Conservation (phyloP, 2,113 vertebrate species). For the Melanotaenia duboulayi region DNA sequence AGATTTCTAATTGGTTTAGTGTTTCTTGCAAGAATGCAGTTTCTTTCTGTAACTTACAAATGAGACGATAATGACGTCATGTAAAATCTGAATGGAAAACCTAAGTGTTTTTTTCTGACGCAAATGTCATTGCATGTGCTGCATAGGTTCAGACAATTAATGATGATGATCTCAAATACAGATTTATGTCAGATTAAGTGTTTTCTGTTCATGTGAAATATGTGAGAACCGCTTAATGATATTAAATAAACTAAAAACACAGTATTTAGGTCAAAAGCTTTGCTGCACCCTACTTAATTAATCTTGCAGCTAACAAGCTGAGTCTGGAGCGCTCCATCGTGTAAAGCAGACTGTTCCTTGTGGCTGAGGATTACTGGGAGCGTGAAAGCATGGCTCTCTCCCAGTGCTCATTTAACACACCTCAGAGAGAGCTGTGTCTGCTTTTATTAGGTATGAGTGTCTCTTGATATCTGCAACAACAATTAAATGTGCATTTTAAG, state of each 20-base stretch:
- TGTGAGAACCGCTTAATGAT: background rate
- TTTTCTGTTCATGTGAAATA: background rate
- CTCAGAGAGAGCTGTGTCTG: background rate
- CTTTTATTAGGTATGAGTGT: background rate
- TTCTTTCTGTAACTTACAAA: background rate
- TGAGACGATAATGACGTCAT: no score
- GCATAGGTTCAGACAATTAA: background rate
- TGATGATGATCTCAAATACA: background rate
- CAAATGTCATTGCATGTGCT: background rate
- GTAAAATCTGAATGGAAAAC: background rate
- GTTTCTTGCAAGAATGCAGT: conserved; percentile 39
- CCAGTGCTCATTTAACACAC: background rate
- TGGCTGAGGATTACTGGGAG: conserved; percentile 7
- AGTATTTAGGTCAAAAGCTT: background rate
- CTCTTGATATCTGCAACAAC: no score
- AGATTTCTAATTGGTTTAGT: conserved; percentile 68
- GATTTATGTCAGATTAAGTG: background rate
- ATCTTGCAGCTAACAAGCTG: conserved; percentile 23
- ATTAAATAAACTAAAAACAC: background rate
- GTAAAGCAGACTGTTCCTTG: conserved; percentile 6
- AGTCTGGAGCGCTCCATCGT: background rate
- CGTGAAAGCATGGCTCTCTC: background rate
- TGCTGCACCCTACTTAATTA: conserved; percentile 10
- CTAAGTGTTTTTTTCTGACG: background rate
- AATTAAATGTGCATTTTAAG: no score